Evolutionary conservation across 2,888 invertebrate species (phyloP).

Genomic region (Bembecia ichneumoniformis): DNA sequence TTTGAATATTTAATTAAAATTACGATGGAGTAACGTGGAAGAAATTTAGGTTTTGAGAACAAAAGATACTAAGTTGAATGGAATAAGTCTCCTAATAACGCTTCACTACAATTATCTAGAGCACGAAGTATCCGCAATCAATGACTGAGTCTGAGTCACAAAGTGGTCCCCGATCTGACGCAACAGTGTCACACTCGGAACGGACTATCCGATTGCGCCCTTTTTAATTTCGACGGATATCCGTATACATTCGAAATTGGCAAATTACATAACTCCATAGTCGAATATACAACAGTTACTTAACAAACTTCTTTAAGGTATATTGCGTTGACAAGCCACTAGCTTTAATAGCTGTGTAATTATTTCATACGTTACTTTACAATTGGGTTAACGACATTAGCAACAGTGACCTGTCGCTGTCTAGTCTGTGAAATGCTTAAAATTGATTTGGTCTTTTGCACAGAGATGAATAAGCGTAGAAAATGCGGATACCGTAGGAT

Average conservation of each 20-base stretch:
- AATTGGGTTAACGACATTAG: not conserved
- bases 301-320: not conserved
- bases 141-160: conserved; percentile 1
- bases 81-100: too few species aligned
- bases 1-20: too few species aligned
- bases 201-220: conserved; percentile 11
- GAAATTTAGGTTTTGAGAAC: not conserved
- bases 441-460: too few species aligned
- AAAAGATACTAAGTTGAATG: too few species aligned
- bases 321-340: not conserved
- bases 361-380: not conserved
- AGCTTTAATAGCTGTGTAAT: not conserved
- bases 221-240: conserved; percentile 23
- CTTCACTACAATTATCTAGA: not conserved
- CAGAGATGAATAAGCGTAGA: too few species aligned
- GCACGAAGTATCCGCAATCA: conserved; percentile 4
- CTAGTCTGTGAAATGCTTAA: too few species aligned
- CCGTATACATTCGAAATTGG: conserved; percentile 20
- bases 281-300: not conserved
- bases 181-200: not conserved
- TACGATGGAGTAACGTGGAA: not conserved
- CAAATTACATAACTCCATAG: not conserved
- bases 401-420: not conserved
- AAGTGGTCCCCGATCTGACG: conserved; percentile 1
- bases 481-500: too few species aligned